Conservation (phyloP, 2,888 invertebrate species). For the Xylophagus ater region DNA sequence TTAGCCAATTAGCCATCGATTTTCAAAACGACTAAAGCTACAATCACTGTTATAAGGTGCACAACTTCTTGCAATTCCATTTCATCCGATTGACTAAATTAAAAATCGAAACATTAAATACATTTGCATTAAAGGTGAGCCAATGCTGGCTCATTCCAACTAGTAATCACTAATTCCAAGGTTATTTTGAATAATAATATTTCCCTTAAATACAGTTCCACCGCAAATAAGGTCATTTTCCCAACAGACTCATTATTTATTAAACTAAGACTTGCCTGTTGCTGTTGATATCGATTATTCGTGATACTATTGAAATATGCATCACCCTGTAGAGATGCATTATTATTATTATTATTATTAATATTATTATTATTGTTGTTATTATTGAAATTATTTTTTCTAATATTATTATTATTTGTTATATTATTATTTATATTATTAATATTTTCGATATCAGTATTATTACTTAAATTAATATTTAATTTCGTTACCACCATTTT, state of each 20-base stretch:
- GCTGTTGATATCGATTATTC: slow-evolving; percentile 31
- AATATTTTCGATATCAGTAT: slow-evolving; percentile 11
- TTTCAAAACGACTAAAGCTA: no score
- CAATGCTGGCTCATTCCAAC: background rate
- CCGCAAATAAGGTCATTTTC: background rate
- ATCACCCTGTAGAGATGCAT: slow-evolving; percentile 9
- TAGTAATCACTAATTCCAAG: background rate
- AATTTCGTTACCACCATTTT: slow-evolving; percentile 34
- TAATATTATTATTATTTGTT: background rate
- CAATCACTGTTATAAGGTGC: no score
- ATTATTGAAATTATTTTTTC: no score
- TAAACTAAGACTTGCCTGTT: slow-evolving; percentile 32
- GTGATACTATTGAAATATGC: slow-evolving; percentile 8
- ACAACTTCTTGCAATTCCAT: no score
- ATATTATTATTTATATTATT: slow-evolving; percentile 4
- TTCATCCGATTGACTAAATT: background rate
- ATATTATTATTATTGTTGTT: slow-evolving; percentile 11
- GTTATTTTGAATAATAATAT: background rate
- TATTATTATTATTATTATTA: slow-evolving; percentile 13
- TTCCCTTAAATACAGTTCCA: background rate
- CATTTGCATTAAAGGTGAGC: background rate
- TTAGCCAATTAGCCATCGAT: no score
- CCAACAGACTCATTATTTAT: background rate
- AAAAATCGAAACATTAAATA: background rate
- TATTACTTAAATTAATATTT: slow-evolving; percentile 27